Base-by-base conservation (phyloP, 2,888 invertebrate species). In the Bibio marci region DNA sequence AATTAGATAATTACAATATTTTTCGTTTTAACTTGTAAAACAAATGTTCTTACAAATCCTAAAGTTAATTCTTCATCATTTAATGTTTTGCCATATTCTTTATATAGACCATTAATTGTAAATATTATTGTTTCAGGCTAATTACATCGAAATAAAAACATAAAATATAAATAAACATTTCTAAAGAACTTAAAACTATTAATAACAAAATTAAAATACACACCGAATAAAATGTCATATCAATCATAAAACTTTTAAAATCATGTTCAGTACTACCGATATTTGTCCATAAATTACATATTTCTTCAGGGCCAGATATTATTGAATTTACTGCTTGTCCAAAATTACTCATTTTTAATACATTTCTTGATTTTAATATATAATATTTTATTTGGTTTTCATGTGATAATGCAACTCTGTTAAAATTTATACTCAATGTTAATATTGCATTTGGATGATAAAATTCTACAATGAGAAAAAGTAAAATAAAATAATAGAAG, bases 21-120 rank as follows among this genome's bases (percentile, higher is more conserved):
- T 19, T 38, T 32, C 6, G 26, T 37, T 15, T 15, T 12, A 18
- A 38, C 37, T 13, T 39, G 26, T n/a, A 47, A 36, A 5, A 45
- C 7, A 28, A 47, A 47, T 13, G 45, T 45, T 11, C 47, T 38
- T 10, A 34, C 25, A 36, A 46, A 47, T 12, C 40, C 38, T n/a
- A 47, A 37, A 26, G 28, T 28, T 5, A 45, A 14, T 32, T 46
- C 45, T 28, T 37, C 37, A 15, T 47, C 45, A 17, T 38, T 32
- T 15, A 38, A 15, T 7, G 32, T 37, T 7, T 14, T 37, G 4
- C 37, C 44, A 7, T 18, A 33, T 17, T 41, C 40, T 39, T 41
- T 36, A 25, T 40, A 40, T 2, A 40, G 13, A 3, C 42, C 42
- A 30, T 36, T 35, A 3, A 44, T 30, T 15, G 44, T 41, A 17